These are phyloP conservation scores for Caenorhabditis drosophilae DNA, from an alignment of 2,888 invertebrate species.

Conservation along the genomic window DNA sequence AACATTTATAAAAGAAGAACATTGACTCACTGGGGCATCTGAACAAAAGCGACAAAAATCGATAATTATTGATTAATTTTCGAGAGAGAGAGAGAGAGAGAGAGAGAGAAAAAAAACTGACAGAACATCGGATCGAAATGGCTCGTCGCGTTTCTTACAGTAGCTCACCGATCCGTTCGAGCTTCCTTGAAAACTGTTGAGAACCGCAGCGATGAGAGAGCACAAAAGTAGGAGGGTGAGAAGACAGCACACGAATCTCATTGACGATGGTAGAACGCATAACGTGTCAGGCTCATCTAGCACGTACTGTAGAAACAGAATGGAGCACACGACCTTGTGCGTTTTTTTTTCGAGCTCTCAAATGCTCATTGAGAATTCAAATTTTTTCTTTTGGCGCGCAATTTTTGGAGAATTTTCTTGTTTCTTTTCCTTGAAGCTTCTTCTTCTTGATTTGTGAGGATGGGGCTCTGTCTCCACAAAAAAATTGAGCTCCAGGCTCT, in stretches of 20 bases:
- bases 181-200: conserved; percentile 46
- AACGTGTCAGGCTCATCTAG: conserved; percentile 54
- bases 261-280: conserved; percentile 51
- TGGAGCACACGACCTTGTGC: no score
- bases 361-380: no score
- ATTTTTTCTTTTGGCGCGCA: no score
- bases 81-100: neutral
- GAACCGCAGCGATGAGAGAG: conserved; percentile 44
- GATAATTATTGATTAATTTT: conserved; percentile 3
- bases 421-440: no score
- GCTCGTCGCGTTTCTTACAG: conserved; percentile 41
- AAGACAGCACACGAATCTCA: conserved; percentile 50
- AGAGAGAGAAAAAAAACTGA: conserved; percentile 13
- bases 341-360: no score
- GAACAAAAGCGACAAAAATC: neutral
- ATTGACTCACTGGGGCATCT: conserved; percentile 57
- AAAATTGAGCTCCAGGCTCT: no score
- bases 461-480: no score
- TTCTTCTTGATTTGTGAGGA: no score
- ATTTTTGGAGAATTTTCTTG: no score
- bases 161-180: conserved; percentile 47
- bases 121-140: conserved; percentile 34
- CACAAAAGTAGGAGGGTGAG: conserved; percentile 48
- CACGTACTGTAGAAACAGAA: conserved; percentile 27
- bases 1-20: conserved; percentile 58